Evolutionary conservation across 2,113 vertebrate genomes (phyloP).

Genomic region (Ahaetulla prasina): DNA sequence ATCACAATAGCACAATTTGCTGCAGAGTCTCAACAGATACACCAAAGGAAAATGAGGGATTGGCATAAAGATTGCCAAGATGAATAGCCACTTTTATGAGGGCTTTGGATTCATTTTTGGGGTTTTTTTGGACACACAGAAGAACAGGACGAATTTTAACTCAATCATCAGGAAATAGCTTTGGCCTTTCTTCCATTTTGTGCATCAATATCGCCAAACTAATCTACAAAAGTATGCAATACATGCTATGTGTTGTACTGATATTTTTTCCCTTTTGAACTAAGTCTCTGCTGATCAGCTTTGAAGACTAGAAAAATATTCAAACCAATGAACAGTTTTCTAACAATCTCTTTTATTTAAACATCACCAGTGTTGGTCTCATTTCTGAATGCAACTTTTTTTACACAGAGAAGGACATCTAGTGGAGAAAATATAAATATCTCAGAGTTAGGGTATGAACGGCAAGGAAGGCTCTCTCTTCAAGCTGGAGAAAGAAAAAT

Average conservation of each 20-base stretch:
- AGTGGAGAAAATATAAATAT: conserved; percentile 13
- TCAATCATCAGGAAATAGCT: background rate
- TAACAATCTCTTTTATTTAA: background rate
- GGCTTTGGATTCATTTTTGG: background rate
- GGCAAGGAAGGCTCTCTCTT: background rate
- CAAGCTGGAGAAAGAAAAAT: background rate
- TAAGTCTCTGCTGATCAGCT: background rate
- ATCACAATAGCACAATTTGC: background rate
- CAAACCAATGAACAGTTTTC: background rate
- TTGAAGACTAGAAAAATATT: background rate
- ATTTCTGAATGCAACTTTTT: background rate
- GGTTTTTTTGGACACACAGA: background rate
- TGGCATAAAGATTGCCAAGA: background rate
- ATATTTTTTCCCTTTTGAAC: background rate
- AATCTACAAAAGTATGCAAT: background rate
- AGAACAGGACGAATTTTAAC: background rate
- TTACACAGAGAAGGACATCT: conserved; percentile 29
- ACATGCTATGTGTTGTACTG: background rate
- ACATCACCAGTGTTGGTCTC: background rate
- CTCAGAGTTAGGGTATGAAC: background rate
- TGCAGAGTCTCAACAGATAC: background rate
- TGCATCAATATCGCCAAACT: background rate
- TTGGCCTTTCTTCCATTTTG: background rate
- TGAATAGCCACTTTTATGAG: background rate
- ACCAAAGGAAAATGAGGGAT: background rate